Conservation (phyloP, 2,888 invertebrate genomes). For the Ariolimax columbianus region DNA sequence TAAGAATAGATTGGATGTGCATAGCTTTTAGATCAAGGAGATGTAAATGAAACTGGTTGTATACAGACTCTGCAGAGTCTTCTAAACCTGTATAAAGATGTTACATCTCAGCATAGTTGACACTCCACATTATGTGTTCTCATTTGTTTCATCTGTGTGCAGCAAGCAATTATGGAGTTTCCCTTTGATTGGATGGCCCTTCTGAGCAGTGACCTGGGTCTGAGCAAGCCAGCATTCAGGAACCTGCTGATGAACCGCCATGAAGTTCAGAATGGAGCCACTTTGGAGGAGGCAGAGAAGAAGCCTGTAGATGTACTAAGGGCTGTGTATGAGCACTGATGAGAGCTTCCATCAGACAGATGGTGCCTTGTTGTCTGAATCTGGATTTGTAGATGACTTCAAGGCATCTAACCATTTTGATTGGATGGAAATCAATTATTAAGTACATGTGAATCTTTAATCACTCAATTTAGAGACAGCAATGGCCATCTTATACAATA, state of each 20-base stretch:
- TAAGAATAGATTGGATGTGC: no score
- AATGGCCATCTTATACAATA: no score
- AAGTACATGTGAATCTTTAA: no score
- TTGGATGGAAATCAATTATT: no score
- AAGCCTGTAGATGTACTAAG: constrained; percentile 71
- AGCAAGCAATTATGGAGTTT: constrained; percentile 67
- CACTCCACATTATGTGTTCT: neutral
- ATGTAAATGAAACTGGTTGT: no score
- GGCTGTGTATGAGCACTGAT: constrained; percentile 58
- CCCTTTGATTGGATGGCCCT: constrained; percentile 70
- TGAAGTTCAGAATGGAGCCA: constrained; percentile 75
- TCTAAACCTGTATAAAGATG: no score
- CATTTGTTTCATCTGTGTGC: constrained; percentile 39
- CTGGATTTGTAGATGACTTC: no score
- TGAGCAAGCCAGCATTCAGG: constrained; percentile 73
- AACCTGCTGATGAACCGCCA: constrained; percentile 73
- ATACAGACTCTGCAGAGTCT: no score
- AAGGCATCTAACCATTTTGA: no score
- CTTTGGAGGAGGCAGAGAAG: constrained; percentile 73
- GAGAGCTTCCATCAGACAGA: neutral
- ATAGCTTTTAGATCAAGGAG: no score
- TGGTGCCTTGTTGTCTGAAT: neutral
- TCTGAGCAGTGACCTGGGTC: constrained; percentile 74
- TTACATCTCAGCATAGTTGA: no score
- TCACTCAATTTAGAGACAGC: no score